Conservation (phyloP, 23 tunicate genomes). For the Halocynthia aurantium region DNA sequence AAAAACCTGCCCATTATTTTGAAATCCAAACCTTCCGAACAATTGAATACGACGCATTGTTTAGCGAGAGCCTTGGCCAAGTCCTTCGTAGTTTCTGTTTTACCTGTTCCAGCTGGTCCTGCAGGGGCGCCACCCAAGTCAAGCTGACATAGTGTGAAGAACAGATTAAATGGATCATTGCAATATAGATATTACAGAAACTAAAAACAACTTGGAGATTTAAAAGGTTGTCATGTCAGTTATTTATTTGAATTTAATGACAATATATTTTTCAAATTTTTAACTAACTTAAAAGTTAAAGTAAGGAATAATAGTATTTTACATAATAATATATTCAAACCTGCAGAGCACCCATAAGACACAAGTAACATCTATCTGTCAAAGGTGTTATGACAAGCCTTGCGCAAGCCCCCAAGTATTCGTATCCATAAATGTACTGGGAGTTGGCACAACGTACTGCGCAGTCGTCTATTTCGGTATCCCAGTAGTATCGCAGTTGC, state of each 20-base stretch:
- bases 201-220: too few relatives aligned
- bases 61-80: constrained; percentile 99
- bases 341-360: constrained; percentile 98
- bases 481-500: constrained; percentile 99
- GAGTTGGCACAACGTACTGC: constrained; percentile 75
- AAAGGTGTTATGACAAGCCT: constrained; percentile 98
- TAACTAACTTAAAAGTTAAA: too few relatives aligned
- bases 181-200: not conserved
- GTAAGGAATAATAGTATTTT: too few relatives aligned
- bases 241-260: too few relatives aligned
- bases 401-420: constrained; percentile 93
- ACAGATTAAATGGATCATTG: not conserved
- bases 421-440: constrained; percentile 91
- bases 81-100: constrained; percentile 98
- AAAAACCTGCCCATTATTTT: constrained; percentile 99
- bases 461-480: constrained; percentile 92
- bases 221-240: too few relatives aligned
- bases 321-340: constrained; percentile 7
- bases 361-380: constrained; percentile 95
- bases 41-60: constrained; percentile 98
- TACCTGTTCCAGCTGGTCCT: constrained; percentile 99
- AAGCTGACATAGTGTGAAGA: constrained; percentile 30
- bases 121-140: constrained; percentile 99
- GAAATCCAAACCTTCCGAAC: constrained; percentile 96
- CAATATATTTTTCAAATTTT: too few relatives aligned